A percentile compares a stretch with the other conserved stretches of the same genome.
Conservation (phyloP, 1,140 invertebrate genomes). For the Nomia melanderi region DNA sequence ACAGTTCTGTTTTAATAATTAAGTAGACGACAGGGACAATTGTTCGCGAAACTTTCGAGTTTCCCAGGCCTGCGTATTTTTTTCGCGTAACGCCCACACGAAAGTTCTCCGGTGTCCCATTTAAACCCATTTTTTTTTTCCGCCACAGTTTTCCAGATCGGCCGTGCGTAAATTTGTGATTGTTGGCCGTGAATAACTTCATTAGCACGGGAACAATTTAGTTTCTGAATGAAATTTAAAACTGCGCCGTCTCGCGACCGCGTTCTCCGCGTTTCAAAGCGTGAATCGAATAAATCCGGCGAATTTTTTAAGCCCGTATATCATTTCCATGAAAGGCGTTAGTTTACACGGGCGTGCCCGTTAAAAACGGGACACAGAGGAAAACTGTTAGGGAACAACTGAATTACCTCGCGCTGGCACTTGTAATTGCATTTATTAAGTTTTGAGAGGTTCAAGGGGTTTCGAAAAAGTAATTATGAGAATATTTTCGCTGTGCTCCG, state of each 20-base stretch:
- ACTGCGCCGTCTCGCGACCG: too few species aligned
- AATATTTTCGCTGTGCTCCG: not conserved
- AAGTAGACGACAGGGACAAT: not conserved
- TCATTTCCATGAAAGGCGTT: not conserved
- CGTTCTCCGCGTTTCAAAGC: not conserved
- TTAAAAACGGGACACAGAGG: not conserved
- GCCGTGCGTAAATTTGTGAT: slow-evolving; percentile 26
- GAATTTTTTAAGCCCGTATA: not conserved
- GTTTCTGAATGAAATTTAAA: slow-evolving; percentile 34
- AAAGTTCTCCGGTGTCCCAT: slow-evolving; percentile 9
- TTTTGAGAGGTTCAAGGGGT: not conserved
- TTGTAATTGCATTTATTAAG: not conserved
- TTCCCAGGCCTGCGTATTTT: not conserved
- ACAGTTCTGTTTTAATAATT: slow-evolving; percentile 7
- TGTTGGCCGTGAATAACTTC: slow-evolving; percentile 35
- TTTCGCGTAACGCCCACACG: not conserved
- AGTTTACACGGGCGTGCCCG: not conserved
- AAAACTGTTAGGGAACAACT: not conserved
- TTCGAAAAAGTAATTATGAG: not conserved
- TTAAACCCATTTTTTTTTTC: slow-evolving; percentile 15
- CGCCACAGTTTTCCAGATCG: slow-evolving; percentile 8
- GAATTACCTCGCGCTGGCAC: not conserved
- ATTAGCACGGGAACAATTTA: slow-evolving; percentile 17
- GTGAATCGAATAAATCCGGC: slow-evolving; percentile 4
- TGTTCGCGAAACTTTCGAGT: not conserved